Percentiles rank a stretch among this genome's conserved stretches.
Evolutionary conservation across 2,113 vertebrate species (phyloP).

Genomic region (Hemicordylus capensis): DNA sequence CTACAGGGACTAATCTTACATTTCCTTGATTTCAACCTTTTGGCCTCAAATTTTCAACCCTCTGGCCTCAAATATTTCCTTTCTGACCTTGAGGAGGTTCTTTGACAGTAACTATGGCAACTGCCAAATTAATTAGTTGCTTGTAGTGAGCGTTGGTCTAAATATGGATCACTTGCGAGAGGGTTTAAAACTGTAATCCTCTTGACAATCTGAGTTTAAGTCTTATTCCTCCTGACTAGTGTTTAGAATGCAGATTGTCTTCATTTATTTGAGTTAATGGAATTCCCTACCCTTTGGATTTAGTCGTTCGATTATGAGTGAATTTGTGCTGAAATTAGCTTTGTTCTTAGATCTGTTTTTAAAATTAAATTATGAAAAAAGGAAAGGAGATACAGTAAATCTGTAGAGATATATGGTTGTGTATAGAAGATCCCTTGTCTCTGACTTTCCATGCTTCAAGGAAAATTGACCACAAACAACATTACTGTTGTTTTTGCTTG

Average conservation of each 20-base stretch:
- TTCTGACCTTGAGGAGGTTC: neutral
- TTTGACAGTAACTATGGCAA: neutral
- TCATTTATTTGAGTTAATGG: neutral
- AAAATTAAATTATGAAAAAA: neutral
- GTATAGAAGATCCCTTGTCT: neutral
- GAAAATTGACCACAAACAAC: neutral
- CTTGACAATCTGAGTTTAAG: neutral
- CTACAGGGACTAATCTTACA: neutral
- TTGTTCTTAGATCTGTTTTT: neutral
- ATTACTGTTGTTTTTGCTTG: neutral
- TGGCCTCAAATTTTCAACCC: neutral
- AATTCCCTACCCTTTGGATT: rapidly evolving
- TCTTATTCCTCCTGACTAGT: neutral
- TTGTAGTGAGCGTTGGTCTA: neutral
- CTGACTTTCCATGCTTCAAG: slow-evolving; percentile 1
- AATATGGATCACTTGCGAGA: neutral
- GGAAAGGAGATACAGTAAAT: neutral
- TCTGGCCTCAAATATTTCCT: neutral
- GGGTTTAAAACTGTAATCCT: neutral
- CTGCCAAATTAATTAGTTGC: neutral
- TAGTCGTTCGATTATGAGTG: slow-evolving; percentile 1
- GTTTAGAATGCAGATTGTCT: neutral
- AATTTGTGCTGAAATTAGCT: neutral
- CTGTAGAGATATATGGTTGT: neutral
- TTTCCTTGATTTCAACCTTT: neutral